Conservation (phyloP, 2,888 invertebrate species). For the Cantharis rustica region DNA sequence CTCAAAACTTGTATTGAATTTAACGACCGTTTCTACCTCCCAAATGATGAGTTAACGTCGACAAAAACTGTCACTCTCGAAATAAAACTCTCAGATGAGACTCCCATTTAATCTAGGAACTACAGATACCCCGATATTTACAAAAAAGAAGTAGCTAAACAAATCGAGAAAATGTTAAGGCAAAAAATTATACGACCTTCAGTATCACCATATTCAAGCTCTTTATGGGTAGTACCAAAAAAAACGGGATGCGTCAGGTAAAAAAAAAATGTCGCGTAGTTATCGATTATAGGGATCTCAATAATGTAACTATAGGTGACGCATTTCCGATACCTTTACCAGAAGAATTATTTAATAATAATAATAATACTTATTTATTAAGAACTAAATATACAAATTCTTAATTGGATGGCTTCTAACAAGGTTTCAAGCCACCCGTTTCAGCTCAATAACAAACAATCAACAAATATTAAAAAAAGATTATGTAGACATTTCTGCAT, state of each 20-base stretch:
- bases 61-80: conserved; percentile 36
- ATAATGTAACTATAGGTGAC: background rate
- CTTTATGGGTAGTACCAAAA: conserved; percentile 42
- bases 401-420: too few relatives aligned
- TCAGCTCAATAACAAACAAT: too few relatives aligned
- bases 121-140: conserved; percentile 42
- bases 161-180: conserved; percentile 39
- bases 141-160: conserved; percentile 41
- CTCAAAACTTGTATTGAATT: conserved; percentile 36
- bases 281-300: background rate
- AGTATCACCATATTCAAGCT: conserved; percentile 36
- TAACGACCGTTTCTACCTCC: conserved; percentile 38
- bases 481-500: too few relatives aligned
- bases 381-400: too few relatives aligned
- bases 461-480: too few relatives aligned
- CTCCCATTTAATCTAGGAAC: conserved; percentile 37
- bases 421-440: too few relatives aligned
- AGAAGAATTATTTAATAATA: background rate
- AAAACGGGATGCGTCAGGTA: conserved; percentile 36
- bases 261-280: conserved; percentile 32
- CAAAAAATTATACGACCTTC: conserved; percentile 39
- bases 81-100: conserved; percentile 33
- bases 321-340: background rate
- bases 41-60: conserved; percentile 34
- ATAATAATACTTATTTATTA: too few relatives aligned